Base-by-base conservation (phyloP, 2,888 invertebrate species). In the Drepanosiphum platanoidis region DNA sequence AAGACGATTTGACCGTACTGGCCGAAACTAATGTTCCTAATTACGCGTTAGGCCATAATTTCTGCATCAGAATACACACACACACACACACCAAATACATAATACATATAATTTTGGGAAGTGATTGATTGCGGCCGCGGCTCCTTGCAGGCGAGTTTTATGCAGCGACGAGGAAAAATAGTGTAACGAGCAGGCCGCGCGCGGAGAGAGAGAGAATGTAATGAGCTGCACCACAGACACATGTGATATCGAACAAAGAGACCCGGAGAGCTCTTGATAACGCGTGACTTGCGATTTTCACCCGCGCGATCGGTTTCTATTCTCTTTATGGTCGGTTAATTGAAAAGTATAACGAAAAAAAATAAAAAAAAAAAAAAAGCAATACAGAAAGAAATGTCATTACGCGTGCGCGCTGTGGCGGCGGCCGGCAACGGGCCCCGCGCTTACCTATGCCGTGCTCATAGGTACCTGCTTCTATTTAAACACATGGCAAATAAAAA, bases 321-420 rank as follows among this genome's bases (percentile, higher is more conserved):
- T 84, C 84, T 75, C 75, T 84, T 84, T 84, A 84, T 84, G 84
- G 84, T 84, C 77, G 84, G 84, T 84, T 84, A 84, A 84, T 84
- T 84, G 84, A 84, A 84, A 84, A 84, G 84, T 84, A 84, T 77
- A 84, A 84, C 77, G 68, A 30, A 46, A 36, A 84, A 42, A 36
- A 72, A 58, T 36, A 75, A 70, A 52, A n/a, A 46, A 70, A 11
- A 46, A 30, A 4, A 22, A 81, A 81, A 39, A 81, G 27, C 36
- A 36, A 66, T 46, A 66, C 77, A 77, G 75, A 84, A 77, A 84
- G 84, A 84, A 84, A 84, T 84, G 77, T 66, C 84, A 84, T 84
- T 84, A 77, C 58, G 66, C 74, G 74, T 66, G 58, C 68, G 30
- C 36, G 36, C 22, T 3, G 66, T 46, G 46, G 30, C 39, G 5